phyloP scores from a whole-genome alignment of 2,797 vertebrate species.

The Falco biarmicus region DNA sequence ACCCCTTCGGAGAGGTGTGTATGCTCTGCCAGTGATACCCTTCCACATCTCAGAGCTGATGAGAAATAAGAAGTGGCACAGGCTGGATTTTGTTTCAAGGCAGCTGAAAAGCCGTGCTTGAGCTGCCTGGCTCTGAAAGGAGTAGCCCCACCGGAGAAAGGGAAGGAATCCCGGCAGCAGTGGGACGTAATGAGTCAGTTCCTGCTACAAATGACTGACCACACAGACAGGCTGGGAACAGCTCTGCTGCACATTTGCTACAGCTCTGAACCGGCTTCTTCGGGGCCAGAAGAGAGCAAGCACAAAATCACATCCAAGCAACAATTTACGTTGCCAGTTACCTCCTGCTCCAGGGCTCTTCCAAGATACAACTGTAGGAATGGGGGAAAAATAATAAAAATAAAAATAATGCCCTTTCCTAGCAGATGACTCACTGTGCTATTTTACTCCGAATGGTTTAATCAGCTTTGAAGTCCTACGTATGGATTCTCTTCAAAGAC shows the following conservation, averaged over 20 bases:
- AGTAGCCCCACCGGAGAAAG: neutral
- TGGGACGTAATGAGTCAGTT: neutral
- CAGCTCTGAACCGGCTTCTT: neutral
- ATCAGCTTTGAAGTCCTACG: conserved; percentile 58
- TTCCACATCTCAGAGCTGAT: neutral
- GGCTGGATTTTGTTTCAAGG: neutral
- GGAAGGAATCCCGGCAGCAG: neutral
- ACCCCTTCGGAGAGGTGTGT: neutral
- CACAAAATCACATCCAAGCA: neutral
- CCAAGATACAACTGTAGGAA: neutral
- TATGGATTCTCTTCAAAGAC: conserved; percentile 52
- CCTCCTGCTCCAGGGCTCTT: neutral
- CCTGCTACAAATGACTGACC: neutral
- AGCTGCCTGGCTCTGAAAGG: neutral
- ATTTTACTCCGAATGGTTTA: conserved; percentile 6
- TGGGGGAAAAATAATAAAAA: neutral
- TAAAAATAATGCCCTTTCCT: conserved; percentile 23
- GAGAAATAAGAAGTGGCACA: neutral
- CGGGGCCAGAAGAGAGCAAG: neutral
- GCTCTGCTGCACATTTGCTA: neutral
- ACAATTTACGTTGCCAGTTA: neutral
- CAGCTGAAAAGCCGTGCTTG: neutral
- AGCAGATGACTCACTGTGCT: conserved; percentile 33
- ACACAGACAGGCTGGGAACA: rapidly evolving
- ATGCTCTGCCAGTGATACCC: neutral